Percentiles rank a stretch among this genome's conserved stretches.
Evolutionary conservation across 2,888 invertebrate genomes (phyloP).

Genomic region (Apodemia zela): DNA sequence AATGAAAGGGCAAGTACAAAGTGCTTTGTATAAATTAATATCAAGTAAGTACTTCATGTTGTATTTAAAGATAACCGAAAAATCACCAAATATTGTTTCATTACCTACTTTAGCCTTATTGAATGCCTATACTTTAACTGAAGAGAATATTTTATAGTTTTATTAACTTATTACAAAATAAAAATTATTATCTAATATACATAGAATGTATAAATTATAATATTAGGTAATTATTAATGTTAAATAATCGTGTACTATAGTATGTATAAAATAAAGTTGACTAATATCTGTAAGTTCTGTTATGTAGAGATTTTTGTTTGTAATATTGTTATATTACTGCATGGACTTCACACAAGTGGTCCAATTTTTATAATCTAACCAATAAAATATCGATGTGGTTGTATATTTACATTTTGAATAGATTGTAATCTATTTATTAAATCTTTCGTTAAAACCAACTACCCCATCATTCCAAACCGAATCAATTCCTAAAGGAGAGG

Average conservation of each 20-base stretch:
- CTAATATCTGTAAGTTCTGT: constrained; percentile 79
- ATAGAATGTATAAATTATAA: constrained; percentile 75
- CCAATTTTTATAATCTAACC: constrained; percentile 81
- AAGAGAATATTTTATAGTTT: constrained; percentile 79
- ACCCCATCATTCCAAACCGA: constrained; percentile 46
- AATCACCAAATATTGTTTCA: constrained; percentile 77
- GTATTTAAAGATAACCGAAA: constrained; percentile 53
- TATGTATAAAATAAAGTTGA: constrained; percentile 80
- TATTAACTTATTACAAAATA: constrained; percentile 79
- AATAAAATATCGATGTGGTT: constrained; percentile 80
- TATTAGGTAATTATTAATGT: constrained; percentile 73
- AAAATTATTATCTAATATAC: constrained; percentile 75
- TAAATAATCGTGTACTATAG: constrained; percentile 77
- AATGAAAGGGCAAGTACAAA: constrained; percentile 61
- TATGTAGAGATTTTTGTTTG: constrained; percentile 81
- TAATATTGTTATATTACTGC: constrained; percentile 77
- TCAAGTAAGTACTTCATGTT: constrained; percentile 53
- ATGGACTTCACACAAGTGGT: constrained; percentile 73
- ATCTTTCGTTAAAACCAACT: constrained; percentile 66
- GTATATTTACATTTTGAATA: constrained; percentile 79
- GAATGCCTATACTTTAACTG: constrained; percentile 75
- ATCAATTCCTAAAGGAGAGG: background rate
- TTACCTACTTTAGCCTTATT: constrained; percentile 76
- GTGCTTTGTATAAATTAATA: constrained; percentile 68
- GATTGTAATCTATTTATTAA: constrained; percentile 78